Base-by-base conservation (phyloP, 2,797 vertebrate species). In the Pseudochromis fuscus region DNA sequence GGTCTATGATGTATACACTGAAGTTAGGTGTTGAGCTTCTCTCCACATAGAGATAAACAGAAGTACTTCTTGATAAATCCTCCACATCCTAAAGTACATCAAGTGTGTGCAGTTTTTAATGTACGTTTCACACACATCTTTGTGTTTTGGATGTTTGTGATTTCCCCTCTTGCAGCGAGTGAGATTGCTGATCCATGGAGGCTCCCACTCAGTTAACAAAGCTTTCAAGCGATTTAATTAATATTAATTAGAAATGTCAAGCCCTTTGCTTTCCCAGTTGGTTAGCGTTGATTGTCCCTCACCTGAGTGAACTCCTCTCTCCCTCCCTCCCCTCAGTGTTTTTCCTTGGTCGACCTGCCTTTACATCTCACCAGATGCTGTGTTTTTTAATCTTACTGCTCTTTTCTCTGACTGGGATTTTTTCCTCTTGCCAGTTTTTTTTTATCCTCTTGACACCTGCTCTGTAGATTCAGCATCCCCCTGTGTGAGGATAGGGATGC, bases 171-270 rank as follows among this genome's bases (percentile, higher is more conserved):
- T 56, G 4, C 42, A 75, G 70, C 77, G 75, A 73, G 48, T 87
- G 55, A 61, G 76, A 67, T 61, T 71, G 70, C 50, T 85, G 65
- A 79, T 68, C 75, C 42, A 7, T 55, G 61, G 25, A 78, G 15
- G 52, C 76, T 75, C 63, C 52, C 28, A 28, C 71, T 82, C 63
- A 25, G 69, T 87, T 87, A 93, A 90, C 86, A 87, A 79, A 88
- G 71, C 73, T 61, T 79, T 83, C 55, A 57, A 81, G 70, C 69
- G 63, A 86, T 90, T 88, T 61, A 88, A 79, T 91, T 90, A 77
- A 87, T 87, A 81, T 85, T 85, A 89, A 92, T 92, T 91, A 87
- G 72, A 89, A 82, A 85, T 81, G 76, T 74, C 40, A 73, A 72
- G 83, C 61, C 46, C 19, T 69, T 66, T 71, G 69, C 49, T 67